Evolutionary conservation across 1,140 invertebrate genomes (phyloP), one percentile per base, ranked within the genome.

Genomic region (Apolygus lucorum): DNA sequence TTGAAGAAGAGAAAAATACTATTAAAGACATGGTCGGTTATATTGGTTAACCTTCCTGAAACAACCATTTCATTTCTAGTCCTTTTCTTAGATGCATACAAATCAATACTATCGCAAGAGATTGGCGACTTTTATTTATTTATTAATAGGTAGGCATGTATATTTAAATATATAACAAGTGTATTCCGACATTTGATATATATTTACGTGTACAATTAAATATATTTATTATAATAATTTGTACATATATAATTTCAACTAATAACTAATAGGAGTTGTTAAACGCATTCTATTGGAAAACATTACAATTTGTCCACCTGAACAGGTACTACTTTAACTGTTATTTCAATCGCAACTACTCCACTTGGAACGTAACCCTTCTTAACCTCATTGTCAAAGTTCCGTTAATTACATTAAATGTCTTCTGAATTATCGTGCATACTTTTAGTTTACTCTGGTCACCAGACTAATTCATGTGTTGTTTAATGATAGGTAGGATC

Each of bases 11-110:
- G 75, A 80, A 82, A 75, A 80, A 83, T 73, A 81, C 83, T 74
- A 81, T 83, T 75, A 80, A 82, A 73, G 81, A 84, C 75, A 85
- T 86, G 81, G 83, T 83, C 75, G 83, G 84, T 76, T 83, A 82
- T 76, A 79, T 85, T 76, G 84, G 84, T 52, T 71, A 73, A 68
- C 54, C 54, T 59, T 59, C 54, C 54, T 13, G 72, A 74, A 72
- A 65, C 65, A 69, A 52, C 63, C 54, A 70, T 70, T 64, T 63
- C 42, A 52, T 28, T 70, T 68, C 28, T 63, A 70, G 68, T 52
- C 68, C 72, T 70, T 67, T 72, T 67, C 71, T 67, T 65, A 65
- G 64, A 63, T 66, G 69, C 65, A 70, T 67, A 63, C 63, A 65
- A 42, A 73, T 70, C 63, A 68, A 68, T 70, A 67, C 68, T 64